Evolutionary conservation across 92 coral and sea anemone species (phyloP).

Genomic region (Paramuricea clavata): DNA sequence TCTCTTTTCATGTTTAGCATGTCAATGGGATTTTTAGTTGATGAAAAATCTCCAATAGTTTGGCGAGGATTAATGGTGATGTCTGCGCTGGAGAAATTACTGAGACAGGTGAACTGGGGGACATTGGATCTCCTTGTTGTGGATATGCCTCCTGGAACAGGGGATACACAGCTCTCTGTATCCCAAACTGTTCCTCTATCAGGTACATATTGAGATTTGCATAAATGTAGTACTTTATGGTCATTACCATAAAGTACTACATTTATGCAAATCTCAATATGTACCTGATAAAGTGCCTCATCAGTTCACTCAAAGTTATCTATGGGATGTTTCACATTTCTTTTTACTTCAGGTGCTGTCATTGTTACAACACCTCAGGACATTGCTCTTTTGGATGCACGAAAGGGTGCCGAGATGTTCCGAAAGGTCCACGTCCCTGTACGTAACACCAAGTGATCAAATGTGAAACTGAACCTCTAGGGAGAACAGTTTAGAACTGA

Average conservation of each 20-base stretch:
- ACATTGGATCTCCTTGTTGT: slow-evolving; percentile 87
- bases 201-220: slow-evolving; percentile 80
- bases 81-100: slow-evolving; percentile 95
- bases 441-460: slow-evolving; percentile 30
- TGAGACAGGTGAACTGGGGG: slow-evolving; percentile 99
- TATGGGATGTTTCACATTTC: background rate
- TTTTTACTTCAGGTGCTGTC: slow-evolving; percentile 78
- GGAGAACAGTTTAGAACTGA: too few species aligned
- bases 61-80: slow-evolving; percentile 99
- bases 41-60: slow-evolving; percentile 89
- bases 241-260: too few species aligned
- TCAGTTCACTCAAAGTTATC: too few species aligned
- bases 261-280: too few species aligned
- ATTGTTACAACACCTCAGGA: slow-evolving; percentile 98
- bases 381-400: slow-evolving; percentile 96
- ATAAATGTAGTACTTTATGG: too few species aligned
- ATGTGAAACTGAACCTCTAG: too few species aligned
- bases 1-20: slow-evolving; percentile 69
- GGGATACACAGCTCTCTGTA: slow-evolving; percentile 97
- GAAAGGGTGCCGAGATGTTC: slow-evolving; percentile 97
- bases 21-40: slow-evolving; percentile 98
- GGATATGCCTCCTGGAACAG: slow-evolving; percentile 99
- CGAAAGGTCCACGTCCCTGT: slow-evolving; percentile 91
- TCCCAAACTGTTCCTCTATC: slow-evolving; percentile 94
- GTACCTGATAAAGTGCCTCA: slow-evolving; percentile 96